Percentiles rank a stretch among this genome's conserved stretches.
Conservation (phyloP, 2,113 vertebrate species). For the Sceloporus undulatus region DNA sequence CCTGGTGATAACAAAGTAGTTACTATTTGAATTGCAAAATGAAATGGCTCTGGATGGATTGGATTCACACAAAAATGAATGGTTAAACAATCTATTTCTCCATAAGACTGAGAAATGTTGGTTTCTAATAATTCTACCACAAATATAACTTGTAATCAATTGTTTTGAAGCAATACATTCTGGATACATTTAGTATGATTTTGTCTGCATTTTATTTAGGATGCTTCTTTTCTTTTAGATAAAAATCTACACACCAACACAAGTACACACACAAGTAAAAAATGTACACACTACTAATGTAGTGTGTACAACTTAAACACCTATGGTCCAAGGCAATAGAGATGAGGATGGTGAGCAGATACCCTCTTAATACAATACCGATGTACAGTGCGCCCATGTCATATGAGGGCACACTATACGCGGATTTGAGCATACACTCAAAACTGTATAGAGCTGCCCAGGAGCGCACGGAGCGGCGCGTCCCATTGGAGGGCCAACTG, state of each 20-base stretch:
- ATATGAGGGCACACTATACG: no score
- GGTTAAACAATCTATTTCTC: not conserved
- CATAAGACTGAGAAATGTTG: not conserved
- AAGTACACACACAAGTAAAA: not conserved
- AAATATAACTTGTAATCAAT: not conserved
- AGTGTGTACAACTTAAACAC: not conserved
- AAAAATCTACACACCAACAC: not conserved
- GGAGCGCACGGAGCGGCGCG: no score
- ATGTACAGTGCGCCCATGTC: not conserved
- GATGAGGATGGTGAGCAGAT: not conserved
- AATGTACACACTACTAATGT: no score
- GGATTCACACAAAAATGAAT: not conserved
- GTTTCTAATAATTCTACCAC: not conserved
- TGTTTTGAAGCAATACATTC: not conserved
- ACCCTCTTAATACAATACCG: constrained; percentile 54
- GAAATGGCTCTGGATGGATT: not conserved
- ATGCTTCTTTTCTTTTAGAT: not conserved
- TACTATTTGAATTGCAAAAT: not conserved
- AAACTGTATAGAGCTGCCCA: no score
- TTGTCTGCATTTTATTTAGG: not conserved
- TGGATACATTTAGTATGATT: not conserved
- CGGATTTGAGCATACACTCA: no score
- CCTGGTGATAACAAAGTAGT: not conserved
- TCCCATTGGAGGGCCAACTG: no score
- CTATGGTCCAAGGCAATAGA: not conserved